Percentiles rank a stretch among this genome's conserved stretches.
Evolutionary conservation across 2,888 invertebrate genomes (phyloP).

Genomic region (Campoletis raptor): DNA sequence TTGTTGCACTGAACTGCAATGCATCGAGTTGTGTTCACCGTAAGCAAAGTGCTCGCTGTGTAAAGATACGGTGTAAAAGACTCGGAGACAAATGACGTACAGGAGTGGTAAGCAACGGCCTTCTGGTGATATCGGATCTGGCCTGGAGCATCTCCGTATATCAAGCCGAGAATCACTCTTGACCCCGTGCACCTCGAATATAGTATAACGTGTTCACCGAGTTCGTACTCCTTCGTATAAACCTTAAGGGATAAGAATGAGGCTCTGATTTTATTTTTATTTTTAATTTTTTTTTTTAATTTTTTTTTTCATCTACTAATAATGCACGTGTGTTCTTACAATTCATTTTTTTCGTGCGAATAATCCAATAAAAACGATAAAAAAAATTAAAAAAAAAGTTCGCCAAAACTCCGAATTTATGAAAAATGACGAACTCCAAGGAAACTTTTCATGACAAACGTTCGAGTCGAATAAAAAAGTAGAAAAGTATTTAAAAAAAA

Average conservation of each 20-base stretch:
- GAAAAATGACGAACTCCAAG: not conserved
- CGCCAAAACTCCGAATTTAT: not conserved
- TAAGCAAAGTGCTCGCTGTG: slow-evolving; percentile 72
- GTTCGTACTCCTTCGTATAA: slow-evolving; percentile 42
- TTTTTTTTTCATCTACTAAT: slow-evolving; percentile 19
- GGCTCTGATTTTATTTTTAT: too few species aligned
- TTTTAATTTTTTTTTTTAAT: too few species aligned
- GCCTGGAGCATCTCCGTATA: slow-evolving; percentile 76
- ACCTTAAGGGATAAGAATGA: slow-evolving; percentile 33
- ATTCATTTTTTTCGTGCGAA: slow-evolving; percentile 3
- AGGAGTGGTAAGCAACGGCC: slow-evolving; percentile 82
- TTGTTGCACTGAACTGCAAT: slow-evolving; percentile 47
- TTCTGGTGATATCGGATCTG: slow-evolving; percentile 81
- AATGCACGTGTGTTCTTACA: not conserved
- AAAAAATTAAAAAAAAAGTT: not conserved
- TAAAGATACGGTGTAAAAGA: slow-evolving; percentile 79
- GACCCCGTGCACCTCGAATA: slow-evolving; percentile 68
- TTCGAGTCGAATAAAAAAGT: too few species aligned
- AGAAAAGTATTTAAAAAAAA: too few species aligned
- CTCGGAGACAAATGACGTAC: slow-evolving; percentile 82
- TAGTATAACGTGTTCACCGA: slow-evolving; percentile 55
- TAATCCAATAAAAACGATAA: not conserved
- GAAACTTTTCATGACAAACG: too few species aligned
- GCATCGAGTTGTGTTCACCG: slow-evolving; percentile 69
- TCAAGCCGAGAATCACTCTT: slow-evolving; percentile 76